These are phyloP conservation scores for Meles meles DNA, from an alignment of 2,113 vertebrate species.

Conservation along the genomic window DNA sequence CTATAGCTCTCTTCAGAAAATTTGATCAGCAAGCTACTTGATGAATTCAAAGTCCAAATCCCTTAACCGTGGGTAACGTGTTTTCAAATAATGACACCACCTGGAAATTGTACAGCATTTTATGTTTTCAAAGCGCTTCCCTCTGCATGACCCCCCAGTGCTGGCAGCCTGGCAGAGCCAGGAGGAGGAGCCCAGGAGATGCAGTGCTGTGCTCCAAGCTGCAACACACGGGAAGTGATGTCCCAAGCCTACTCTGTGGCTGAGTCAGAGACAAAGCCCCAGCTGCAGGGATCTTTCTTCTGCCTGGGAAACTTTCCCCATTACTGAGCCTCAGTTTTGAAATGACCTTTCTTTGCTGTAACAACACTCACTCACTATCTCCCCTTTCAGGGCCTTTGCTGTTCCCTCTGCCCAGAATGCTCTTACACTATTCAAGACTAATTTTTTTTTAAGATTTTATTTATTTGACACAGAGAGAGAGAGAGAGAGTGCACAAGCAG, in stretches of 20 bases:
- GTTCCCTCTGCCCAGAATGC: background rate
- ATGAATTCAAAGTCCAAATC: slow-evolving; percentile 19
- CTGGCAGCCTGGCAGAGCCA: background rate
- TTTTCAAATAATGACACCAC: background rate
- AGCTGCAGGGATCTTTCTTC: background rate
- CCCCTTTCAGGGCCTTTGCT: rapidly evolving
- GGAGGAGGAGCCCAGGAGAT: background rate
- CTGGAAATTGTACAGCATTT: background rate
- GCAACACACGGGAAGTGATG: rapidly evolving
- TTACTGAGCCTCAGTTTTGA: background rate
- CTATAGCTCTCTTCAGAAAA: background rate
- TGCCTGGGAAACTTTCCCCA: background rate
- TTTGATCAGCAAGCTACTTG: background rate
- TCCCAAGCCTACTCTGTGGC: rapidly evolving
- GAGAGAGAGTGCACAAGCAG: too few species aligned
- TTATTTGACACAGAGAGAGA: too few species aligned
- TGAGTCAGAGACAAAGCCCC: background rate
- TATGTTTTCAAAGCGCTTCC: background rate
- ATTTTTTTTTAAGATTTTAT: too few species aligned
- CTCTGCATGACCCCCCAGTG: rapidly evolving
- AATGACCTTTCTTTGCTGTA: background rate
- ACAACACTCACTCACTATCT: background rate
- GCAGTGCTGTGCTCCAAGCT: background rate
- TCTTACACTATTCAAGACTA: background rate
- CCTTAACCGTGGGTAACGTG: background rate